A percentile compares a stretch with the other conserved stretches of the same genome.
These are phyloP conservation scores for Aurelia aurita DNA, from an alignment of 30 jellyfish, hydroid and myxozoan species.

Conservation along the genomic window DNA sequence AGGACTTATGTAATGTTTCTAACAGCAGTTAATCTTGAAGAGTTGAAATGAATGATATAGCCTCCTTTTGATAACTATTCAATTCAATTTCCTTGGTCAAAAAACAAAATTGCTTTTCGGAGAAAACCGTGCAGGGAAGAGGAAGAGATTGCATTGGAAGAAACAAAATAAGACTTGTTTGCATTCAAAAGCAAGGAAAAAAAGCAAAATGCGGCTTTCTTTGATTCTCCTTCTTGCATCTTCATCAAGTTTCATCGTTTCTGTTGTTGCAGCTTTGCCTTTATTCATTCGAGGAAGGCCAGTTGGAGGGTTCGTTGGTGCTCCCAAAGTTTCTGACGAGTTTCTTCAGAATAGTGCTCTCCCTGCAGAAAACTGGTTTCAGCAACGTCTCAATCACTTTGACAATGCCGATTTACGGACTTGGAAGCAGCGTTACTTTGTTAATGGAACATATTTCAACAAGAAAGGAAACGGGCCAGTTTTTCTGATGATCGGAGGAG, in stretches of 20 bases:
- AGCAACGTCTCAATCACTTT: conserved; percentile 88
- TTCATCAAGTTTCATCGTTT: too few relatives aligned
- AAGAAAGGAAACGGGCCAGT: conserved; percentile 83
- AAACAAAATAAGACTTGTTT: too few relatives aligned
- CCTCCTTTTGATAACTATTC: conserved; percentile 1
- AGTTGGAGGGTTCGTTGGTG: conserved; percentile 90
- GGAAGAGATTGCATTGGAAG: too few relatives aligned
- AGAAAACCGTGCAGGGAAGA: too few relatives aligned
- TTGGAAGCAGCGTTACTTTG: conserved; percentile 89
- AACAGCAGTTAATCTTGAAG: too few relatives aligned
- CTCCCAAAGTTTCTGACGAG: conserved; percentile 60
- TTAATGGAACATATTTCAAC: conserved; percentile 64
- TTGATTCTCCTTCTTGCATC: too few relatives aligned
- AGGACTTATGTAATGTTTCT: too few relatives aligned
- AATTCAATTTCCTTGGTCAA: neutral
- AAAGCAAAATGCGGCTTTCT: too few relatives aligned
- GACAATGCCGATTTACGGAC: conserved; percentile 82
- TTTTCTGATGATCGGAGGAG: conserved; percentile 97
- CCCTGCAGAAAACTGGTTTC: conserved; percentile 82
- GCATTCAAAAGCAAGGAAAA: neutral
- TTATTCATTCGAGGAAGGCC: conserved; percentile 91
- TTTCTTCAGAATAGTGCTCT: conserved; percentile 22
- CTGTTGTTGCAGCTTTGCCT: conserved; percentile 33
- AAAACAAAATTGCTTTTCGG: neutral
- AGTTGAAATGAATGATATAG: neutral